phyloP scores from a whole-genome alignment of 2,888 invertebrate species.

The Alcis repandata region DNA sequence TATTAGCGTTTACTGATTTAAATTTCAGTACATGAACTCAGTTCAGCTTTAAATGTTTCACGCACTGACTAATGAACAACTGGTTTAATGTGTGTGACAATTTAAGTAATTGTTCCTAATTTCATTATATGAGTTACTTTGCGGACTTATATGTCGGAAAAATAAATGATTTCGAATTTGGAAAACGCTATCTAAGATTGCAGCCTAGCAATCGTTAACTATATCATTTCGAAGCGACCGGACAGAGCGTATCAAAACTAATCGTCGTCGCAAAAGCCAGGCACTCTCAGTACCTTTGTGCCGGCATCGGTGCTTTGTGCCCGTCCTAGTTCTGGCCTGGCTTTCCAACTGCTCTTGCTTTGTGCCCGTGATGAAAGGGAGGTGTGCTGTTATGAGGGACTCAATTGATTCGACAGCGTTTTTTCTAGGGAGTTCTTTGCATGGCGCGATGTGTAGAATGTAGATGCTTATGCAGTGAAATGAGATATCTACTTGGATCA shows the following conservation, averaged over 20 bases:
- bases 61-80: too few relatives aligned
- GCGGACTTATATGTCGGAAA: too few relatives aligned
- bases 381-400: conserved; percentile 27
- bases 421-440: conserved; percentile 22
- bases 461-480: background rate
- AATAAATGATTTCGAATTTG: too few relatives aligned
- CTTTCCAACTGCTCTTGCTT: conserved; percentile 34
- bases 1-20: too few relatives aligned
- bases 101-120: too few relatives aligned
- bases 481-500: background rate
- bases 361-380: conserved; percentile 32
- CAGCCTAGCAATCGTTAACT: background rate
- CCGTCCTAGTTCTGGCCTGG: conserved; percentile 29
- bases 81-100: too few relatives aligned
- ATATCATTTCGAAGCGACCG: background rate
- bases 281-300: conserved; percentile 36
- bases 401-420: conserved; percentile 34
- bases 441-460: background rate
- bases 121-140: too few relatives aligned
- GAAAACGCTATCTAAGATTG: too few relatives aligned
- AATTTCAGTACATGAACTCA: too few relatives aligned
- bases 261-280: conserved; percentile 27
- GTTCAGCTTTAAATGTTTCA: too few relatives aligned
- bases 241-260: conserved; percentile 24
- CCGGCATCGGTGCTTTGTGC: conserved; percentile 37